A percentile compares a stretch with the other conserved stretches of the same genome.
These are phyloP conservation scores for Metopolophium dirhodum DNA, from an alignment of 1,140 invertebrate genomes.

Conservation along the genomic window DNA sequence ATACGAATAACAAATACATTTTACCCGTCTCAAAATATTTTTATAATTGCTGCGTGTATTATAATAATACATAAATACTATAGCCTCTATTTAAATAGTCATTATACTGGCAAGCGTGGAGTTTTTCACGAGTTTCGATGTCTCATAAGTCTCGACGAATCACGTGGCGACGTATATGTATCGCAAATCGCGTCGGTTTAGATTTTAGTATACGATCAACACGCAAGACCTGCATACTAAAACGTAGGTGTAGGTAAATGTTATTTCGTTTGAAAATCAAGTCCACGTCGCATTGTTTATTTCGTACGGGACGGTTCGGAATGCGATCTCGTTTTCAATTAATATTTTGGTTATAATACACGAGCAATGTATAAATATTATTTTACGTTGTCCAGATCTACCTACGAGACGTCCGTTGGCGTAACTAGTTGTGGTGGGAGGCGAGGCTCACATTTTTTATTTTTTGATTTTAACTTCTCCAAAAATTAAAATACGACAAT, in stretches of 20 bases:
- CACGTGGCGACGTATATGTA: not conserved
- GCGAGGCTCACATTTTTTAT: no score
- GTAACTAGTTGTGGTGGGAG: not conserved
- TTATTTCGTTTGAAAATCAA: not conserved
- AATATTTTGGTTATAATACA: not conserved
- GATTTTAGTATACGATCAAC: not conserved
- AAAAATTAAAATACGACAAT: no score
- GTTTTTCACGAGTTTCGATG: not conserved
- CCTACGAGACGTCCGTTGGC: not conserved
- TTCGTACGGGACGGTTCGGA: not conserved
- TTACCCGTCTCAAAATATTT: not conserved
- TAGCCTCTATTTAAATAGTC: not conserved
- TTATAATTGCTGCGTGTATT: not conserved
- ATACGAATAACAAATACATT: not conserved
- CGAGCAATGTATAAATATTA: not conserved
- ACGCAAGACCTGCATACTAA: not conserved
- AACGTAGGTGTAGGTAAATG: not conserved
- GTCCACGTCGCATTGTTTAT: not conserved
- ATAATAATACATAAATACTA: not conserved
- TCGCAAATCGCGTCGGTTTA: not conserved
- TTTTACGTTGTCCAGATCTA: not conserved
- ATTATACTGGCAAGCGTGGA: not conserved
- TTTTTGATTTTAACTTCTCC: no score
- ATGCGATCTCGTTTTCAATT: not conserved
- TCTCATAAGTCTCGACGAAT: not conserved